A percentile compares a stretch with the other conserved stretches of the same genome.
Conservation (phyloP, 2,797 vertebrate species). For the Labeo calbasu region DNA sequence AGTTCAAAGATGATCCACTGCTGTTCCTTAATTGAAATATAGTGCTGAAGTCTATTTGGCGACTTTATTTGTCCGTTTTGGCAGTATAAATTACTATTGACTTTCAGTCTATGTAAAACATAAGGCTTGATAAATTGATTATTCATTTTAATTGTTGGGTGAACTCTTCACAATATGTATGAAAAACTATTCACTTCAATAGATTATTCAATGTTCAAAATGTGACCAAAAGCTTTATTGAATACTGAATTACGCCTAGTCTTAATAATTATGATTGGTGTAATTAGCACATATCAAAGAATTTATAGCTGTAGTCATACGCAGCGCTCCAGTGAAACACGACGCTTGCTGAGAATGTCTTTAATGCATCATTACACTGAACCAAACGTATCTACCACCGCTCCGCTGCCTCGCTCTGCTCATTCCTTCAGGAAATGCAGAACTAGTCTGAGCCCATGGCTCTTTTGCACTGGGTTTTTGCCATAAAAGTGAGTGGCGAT, state of each 20-base stretch:
- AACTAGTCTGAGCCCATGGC: not conserved
- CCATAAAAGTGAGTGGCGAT: slow-evolving; percentile 14
- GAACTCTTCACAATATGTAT: not conserved
- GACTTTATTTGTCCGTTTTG: not conserved
- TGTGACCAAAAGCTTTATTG: not conserved
- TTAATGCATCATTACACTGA: not conserved
- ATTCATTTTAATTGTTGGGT: not conserved
- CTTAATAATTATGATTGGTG: not conserved
- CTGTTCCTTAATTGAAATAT: not conserved
- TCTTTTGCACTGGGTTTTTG: slow-evolving; percentile 15
- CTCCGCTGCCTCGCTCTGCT: not conserved
- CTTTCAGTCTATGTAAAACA: not conserved
- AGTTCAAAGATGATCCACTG: not conserved
- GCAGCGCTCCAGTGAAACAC: not conserved
- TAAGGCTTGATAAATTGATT: not conserved
- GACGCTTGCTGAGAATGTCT: not conserved
- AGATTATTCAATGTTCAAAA: not conserved
- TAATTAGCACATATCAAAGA: too few relatives aligned
- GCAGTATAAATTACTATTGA: not conserved
- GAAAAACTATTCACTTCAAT: not conserved
- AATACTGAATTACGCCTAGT: not conserved
- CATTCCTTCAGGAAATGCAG: not conserved
- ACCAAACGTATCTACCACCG: too few relatives aligned
- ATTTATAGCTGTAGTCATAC: not conserved
- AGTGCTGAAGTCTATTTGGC: not conserved